These are phyloP conservation scores for Exocentrus adspersus DNA, from an alignment of 2,888 invertebrate species.

Conservation along the genomic window DNA sequence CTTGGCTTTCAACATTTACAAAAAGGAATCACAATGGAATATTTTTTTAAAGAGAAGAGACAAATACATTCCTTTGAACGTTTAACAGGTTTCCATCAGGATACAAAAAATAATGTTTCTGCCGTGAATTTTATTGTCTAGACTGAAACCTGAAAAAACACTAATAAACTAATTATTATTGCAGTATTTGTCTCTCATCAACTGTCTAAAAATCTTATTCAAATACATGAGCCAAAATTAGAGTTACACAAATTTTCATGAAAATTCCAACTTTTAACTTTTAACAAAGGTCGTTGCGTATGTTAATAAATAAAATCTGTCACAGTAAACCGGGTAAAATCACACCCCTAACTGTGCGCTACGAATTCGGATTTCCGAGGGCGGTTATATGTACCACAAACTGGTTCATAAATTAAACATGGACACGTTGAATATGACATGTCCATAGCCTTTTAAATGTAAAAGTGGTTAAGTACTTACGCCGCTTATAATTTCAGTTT, in stretches of 20 bases:
- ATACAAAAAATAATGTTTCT: too few species aligned
- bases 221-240: too few species aligned
- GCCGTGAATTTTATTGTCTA: too few species aligned
- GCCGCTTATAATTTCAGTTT: neutral
- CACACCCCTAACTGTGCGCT: slow-evolving; percentile 1
- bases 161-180: too few species aligned
- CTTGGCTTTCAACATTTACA: too few species aligned
- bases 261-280: neutral
- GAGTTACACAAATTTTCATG: neutral
- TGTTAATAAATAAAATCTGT: slow-evolving; percentile 1
- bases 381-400: neutral
- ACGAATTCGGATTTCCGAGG: neutral
- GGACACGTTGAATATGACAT: neutral
- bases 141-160: too few species aligned
- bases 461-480: neutral
- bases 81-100: too few species aligned
- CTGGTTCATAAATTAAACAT: slow-evolving; percentile 3
- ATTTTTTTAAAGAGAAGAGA: too few species aligned
- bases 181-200: too few species aligned
- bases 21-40: too few species aligned
- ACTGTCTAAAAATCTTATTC: too few species aligned
- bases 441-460: neutral
- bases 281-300: neutral
- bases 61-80: too few species aligned
- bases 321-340: neutral